Conservation (phyloP, 2,888 invertebrate species). For the Sminthurinus aureus region DNA sequence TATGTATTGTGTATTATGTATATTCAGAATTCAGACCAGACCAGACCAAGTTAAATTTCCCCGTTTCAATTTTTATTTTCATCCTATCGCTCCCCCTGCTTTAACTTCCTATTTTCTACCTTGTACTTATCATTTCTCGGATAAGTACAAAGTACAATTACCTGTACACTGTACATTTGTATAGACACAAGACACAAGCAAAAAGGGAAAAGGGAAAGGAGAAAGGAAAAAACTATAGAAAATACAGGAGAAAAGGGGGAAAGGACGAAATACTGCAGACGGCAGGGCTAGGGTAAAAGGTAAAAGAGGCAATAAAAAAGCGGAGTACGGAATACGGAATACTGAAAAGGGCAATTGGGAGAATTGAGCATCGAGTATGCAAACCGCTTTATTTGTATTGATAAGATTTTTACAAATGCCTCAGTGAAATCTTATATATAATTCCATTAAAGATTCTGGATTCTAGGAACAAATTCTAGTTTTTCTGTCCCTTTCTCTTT, state of each 20-base stretch:
- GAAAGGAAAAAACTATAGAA: background rate
- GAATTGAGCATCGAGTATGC: no score
- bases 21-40: background rate
- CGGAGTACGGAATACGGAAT: no score
- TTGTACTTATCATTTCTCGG: background rate
- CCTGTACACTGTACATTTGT: no score
- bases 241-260: background rate
- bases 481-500: background rate
- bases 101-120: background rate
- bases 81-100: background rate
- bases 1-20: no score
- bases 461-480: background rate
- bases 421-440: background rate
- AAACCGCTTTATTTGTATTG: background rate
- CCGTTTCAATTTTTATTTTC: background rate
- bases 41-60: background rate
- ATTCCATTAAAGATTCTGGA: no score
- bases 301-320: no score
- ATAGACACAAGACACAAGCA: no score
- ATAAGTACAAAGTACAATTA: no score
- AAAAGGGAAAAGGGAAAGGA: no score
- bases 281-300: no score
- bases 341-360: no score
- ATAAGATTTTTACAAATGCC: background rate
- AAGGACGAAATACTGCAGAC: no score